Base-by-base conservation (phyloP, 2,797 vertebrate species). In the Poeciliopsis turneri region DNA sequence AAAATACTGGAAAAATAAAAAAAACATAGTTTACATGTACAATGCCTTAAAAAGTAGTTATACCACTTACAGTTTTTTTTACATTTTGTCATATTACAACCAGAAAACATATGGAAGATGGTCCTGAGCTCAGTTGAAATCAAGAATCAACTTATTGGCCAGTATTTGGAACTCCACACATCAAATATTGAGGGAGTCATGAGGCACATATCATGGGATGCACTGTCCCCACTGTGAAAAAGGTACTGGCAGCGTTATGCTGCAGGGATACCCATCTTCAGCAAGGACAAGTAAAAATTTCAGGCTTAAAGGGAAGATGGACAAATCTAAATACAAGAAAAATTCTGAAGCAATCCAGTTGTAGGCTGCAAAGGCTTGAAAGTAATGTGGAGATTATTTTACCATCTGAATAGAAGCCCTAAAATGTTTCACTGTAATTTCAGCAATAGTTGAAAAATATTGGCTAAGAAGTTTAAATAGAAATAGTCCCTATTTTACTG, bases 1-100 rank as follows among this genome's bases (percentile, higher is more conserved):
- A 61, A 97, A 96, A 16, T 94, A 73, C 98, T 99, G 87, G 1
- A 4, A 74, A 78, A 23, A 79, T 25, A 64, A 5, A n/a, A 66
- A 84, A 75, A 20, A 80, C 0, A 39, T 4, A 13, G 46, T 43
- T 0, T n/a, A 33, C 9, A 47, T 55, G 4, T 69, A 8, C 11
- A 69, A 41, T 43, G 39, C 20, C 23, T 25, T 6, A 39, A 39
- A 68, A 68, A n/a, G 20, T 69, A 23, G 1, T n/a, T 23, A 69
- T 43, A 43, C 3, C 23, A 5, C 23, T 39, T 68, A 1, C 18
- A 25, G 4, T 20, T 13, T 7, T 30, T 30, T 68, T 43, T 25
- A 43, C 23, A 25, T 23, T 69, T 69, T 43, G 23, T 43, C 41
- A 70, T n/a, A 43, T 69, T n/a, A 43, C 33, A 64, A 64, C 16